Conservation (phyloP, 23 tunicate species). For the Oikopleura dioica region DNA sequence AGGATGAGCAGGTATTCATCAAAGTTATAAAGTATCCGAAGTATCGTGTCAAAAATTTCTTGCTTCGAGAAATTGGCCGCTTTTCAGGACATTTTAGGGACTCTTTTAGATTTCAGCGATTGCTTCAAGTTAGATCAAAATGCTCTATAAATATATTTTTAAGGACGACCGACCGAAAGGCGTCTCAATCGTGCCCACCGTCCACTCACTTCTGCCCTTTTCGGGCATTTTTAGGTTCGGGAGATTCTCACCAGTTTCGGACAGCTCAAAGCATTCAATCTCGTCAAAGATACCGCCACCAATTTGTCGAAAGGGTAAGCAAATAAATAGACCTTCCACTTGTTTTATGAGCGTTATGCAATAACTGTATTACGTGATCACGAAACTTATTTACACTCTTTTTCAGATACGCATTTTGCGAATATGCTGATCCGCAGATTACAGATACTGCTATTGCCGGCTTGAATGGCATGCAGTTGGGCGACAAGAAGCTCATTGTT, state of each 20-base stretch:
- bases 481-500: constrained; percentile 67
- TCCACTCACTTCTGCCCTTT: background rate
- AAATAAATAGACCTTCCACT: background rate
- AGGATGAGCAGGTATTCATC: constrained; percentile 85
- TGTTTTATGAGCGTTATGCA: background rate
- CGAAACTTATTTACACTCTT: background rate
- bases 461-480: constrained; percentile 78
- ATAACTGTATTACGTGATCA: background rate
- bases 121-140: no score
- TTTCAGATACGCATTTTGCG: constrained; percentile 58
- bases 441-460: constrained; percentile 93
- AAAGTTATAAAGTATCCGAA: no score
- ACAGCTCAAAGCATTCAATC: constrained; percentile 63
- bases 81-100: no score
- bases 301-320: constrained; percentile 39
- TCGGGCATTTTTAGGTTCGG: constrained; percentile 15
- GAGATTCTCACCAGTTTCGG: constrained; percentile 80
- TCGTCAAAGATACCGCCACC: constrained; percentile 81
- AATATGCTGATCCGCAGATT: constrained; percentile 37
- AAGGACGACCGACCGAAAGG: no score
- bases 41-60: no score
- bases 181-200: no score
- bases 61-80: no score
- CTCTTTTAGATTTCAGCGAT: no score
- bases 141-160: no score